phyloP scores from a whole-genome alignment of 2,888 invertebrate genomes.

The Clunio marinus region DNA sequence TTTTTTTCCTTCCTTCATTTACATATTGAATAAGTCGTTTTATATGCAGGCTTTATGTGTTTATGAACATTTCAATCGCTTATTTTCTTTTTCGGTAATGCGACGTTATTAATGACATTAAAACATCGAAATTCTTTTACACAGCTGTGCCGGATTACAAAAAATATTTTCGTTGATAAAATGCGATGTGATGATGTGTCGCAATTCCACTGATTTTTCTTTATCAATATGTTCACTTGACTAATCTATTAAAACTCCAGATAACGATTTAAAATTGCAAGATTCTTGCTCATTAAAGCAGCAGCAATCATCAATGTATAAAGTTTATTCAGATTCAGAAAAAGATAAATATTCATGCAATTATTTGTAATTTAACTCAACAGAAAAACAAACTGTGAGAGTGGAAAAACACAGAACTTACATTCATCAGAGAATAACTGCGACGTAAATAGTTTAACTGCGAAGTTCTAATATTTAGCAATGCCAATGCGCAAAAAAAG shows the following conservation, averaged over 20 bases:
- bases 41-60: not conserved
- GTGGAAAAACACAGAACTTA: not conserved
- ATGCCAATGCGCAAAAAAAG: not conserved
- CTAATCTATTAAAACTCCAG: too few relatives aligned
- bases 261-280: not conserved
- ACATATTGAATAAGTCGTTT: not conserved
- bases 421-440: not conserved
- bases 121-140: slow-evolving; percentile 1
- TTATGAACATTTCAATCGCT: slow-evolving; percentile 22
- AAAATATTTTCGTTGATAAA: slow-evolving; percentile 15
- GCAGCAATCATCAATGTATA: not conserved
- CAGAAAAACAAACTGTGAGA: not conserved
- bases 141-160: slow-evolving; percentile 16
- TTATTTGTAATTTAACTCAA: not conserved
- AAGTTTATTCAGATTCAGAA: not conserved
- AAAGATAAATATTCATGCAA: not conserved
- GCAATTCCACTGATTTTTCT: slow-evolving; percentile 4
- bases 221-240: not conserved
- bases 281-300: not conserved
- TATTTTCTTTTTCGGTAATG: slow-evolving; percentile 10
- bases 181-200: not conserved
- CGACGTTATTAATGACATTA: slow-evolving; percentile 12
- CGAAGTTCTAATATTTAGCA: not conserved
- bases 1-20: not conserved
- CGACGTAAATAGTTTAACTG: not conserved